Evolutionary conservation across 2,888 invertebrate species (phyloP), one percentile per base, ranked within the genome.

Genomic region (Ectemnius continuus): DNA sequence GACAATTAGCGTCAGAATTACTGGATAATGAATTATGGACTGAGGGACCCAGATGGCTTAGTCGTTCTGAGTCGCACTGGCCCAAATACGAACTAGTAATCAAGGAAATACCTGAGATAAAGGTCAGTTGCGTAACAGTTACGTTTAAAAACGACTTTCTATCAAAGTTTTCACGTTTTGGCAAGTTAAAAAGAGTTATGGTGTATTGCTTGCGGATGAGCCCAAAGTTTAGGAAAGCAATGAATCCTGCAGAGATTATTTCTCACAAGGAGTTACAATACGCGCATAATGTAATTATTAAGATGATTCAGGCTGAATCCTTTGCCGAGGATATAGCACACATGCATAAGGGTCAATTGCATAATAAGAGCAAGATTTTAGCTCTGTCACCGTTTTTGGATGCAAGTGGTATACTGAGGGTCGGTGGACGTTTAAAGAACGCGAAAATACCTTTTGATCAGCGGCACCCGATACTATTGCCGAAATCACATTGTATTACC

Each of bases 1-100:
- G 70, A 26, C 56, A 57, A 45, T n/a, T 36, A 26, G 56, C 65
- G 16, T 13, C 18, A 16, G 36, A 52, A 16, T 58, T 65, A n/a
- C 52, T 26, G 26, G 28, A 57, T 28, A 57, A 56, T 36, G 14
- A n/a, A 14, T 16, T 57, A 2, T 65, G 65, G 65, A 18, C 16
- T 26, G 2, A 28, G 0, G 65, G 65, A n/a, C 65, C 65, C n/a
- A 26, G 4, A 4, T 65, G 56, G 56, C 36, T 65, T 26, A 36
- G 18, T 28, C 6, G 2, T 5, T 16, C 26, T 65, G 65, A 56
- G 36, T 2, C 18, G 36, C 16, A 57, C 6, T 65, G 65, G 57
- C 65, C 65, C 8, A 28, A 11, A 16, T 26, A 16, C 36, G 36
- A 26, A 26, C 4, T 28, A 23, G n/a, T 26, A 13, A 2, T 60